Conservation (phyloP, 2,888 invertebrate species). For the Sicus ferrugineus region DNA sequence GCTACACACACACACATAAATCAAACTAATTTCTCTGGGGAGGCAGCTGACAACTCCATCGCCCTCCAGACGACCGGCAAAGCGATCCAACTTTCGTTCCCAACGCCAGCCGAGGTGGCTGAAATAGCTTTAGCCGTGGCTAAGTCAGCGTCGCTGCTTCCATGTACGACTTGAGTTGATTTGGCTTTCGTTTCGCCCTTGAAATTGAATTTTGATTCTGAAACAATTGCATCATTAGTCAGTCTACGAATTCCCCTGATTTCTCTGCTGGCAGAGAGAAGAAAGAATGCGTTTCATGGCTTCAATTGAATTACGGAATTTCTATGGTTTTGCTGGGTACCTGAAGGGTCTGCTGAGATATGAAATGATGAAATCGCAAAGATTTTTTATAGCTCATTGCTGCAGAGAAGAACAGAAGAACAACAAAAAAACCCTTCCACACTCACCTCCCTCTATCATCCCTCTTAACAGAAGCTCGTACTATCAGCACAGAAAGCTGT, state of each 20-base stretch:
- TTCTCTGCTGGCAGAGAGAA: background rate
- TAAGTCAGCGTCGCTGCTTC: background rate
- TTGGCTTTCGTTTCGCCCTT: constrained; percentile 15
- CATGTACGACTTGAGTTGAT: constrained; percentile 15
- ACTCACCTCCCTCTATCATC: no score
- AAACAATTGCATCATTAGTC: constrained; percentile 32
- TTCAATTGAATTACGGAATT: background rate
- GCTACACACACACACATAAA: constrained; percentile 45
- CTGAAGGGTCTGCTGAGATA: no score
- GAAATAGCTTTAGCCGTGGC: background rate
- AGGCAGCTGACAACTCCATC: background rate
- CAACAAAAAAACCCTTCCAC: no score
- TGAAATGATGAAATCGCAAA: no score
- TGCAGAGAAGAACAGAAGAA: no score
- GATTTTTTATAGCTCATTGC: no score
- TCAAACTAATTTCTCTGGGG: constrained; percentile 49
- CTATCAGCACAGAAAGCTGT: no score
- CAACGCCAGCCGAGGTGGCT: no score
- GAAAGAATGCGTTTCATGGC: background rate
- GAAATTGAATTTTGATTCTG: constrained; percentile 31
- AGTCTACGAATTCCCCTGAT: background rate
- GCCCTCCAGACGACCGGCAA: background rate
- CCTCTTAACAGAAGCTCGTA: no score
- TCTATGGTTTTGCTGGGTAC: background rate
- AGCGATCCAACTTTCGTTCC: background rate